Percentiles rank a stretch among this genome's conserved stretches.
Conservation (phyloP, 2,888 invertebrate genomes). For the Eupithecia insigniata region DNA sequence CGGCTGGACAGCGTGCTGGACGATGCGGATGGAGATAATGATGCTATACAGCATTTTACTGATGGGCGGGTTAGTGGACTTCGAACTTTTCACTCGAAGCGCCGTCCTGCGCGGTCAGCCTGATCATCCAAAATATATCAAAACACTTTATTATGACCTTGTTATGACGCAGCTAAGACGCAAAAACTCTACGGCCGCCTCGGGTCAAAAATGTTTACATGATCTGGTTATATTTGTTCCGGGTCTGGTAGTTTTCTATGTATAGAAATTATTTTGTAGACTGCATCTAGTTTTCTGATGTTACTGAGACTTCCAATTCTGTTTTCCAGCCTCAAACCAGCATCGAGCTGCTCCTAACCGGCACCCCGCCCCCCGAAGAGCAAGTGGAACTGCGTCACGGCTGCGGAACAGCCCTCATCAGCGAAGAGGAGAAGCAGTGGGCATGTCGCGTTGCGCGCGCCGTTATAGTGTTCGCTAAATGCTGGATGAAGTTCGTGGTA, state of each 20-base stretch:
- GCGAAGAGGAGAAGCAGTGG: conserved; percentile 59
- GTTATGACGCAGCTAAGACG: too few species aligned
- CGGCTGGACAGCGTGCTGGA: conserved; percentile 71
- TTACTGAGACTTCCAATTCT: not conserved
- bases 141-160: too few species aligned
- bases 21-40: conserved; percentile 61
- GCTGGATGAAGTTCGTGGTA: conserved; percentile 96
- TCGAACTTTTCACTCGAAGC: too few species aligned
- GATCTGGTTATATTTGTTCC: too few species aligned
- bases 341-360: conserved; percentile 54
- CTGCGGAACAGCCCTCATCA: conserved; percentile 25
- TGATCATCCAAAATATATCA: too few species aligned
- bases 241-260: too few species aligned
- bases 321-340: conserved; percentile 55
- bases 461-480: conserved; percentile 80
- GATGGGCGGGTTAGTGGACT: conserved; percentile 53
- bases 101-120: too few species aligned
- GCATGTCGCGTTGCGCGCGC: conserved; percentile 66
- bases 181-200: too few species aligned
- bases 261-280: too few species aligned
- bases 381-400: conserved; percentile 16
- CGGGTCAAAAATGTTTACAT: too few species aligned
- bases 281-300: not conserved
- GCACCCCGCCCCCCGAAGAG: conserved; percentile 38
- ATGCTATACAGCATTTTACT: conserved; percentile 52